Conservation (phyloP, 2,113 vertebrate species). For the Acanthochromis polyacanthus region DNA sequence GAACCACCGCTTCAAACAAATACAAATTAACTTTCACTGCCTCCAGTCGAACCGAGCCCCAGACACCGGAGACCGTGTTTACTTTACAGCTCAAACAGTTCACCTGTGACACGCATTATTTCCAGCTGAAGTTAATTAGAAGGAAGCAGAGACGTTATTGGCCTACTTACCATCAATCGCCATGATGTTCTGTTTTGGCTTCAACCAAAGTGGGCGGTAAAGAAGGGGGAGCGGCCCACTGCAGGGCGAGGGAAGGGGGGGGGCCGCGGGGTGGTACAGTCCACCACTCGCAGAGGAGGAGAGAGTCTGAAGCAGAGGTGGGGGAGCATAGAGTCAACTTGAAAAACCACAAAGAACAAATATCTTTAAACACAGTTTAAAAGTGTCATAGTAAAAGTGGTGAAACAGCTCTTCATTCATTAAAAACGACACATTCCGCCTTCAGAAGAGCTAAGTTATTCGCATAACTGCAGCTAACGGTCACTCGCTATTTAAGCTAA, state of each 20-base stretch:
- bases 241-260: conserved; percentile 2
- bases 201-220: conserved; percentile 80
- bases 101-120: background rate
- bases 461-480: no score
- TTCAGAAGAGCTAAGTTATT: no score
- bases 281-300: conserved; percentile 8
- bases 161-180: conserved; percentile 95
- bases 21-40: conserved; percentile 12
- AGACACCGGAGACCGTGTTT: background rate
- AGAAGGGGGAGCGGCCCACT: conserved; percentile 70
- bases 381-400: no score
- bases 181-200: conserved; percentile 91
- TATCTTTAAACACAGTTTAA: no score
- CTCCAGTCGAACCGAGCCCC: background rate
- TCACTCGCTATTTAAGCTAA: no score
- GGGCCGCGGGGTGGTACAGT: conserved; percentile 59
- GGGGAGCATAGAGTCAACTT: no score
- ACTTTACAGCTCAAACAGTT: background rate
- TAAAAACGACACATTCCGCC: no score
- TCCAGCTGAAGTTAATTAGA: conserved; percentile 58
- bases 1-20: background rate
- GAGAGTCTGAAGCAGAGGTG: no score
- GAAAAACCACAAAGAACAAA: no score
- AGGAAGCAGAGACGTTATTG: conserved; percentile 81
- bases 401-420: no score